A percentile compares a stretch with the other conserved stretches of the same genome.
phyloP scores from a whole-genome alignment of 2,888 invertebrate species.

The Nematopogon swammerdamellus region DNA sequence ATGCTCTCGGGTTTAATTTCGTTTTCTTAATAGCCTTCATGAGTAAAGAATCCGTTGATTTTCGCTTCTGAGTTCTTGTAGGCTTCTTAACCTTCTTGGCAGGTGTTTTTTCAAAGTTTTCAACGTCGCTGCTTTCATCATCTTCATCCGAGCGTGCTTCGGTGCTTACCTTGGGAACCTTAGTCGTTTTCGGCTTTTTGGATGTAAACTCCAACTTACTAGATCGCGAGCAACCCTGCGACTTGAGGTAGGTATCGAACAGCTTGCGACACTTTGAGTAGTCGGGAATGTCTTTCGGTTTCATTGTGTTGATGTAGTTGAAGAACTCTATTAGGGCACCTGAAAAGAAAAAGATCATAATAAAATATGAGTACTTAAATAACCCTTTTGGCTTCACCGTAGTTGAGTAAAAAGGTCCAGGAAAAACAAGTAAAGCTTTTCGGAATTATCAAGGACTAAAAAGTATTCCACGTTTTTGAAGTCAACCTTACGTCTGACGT shows the following conservation, averaged over 20 bases:
- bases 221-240: conserved; percentile 50
- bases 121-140: conserved; percentile 2
- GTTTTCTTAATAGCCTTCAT: conserved; percentile 32
- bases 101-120: neutral
- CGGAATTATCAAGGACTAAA: no score
- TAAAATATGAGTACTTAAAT: conserved; percentile 12
- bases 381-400: no score
- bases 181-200: conserved; percentile 17
- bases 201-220: conserved; percentile 59
- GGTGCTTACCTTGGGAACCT: conserved; percentile 7
- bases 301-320: conserved; percentile 62
- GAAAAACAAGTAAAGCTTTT: no score
- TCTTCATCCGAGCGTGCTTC: conserved; percentile 5
- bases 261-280: conserved; percentile 68
- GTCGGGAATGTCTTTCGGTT: conserved; percentile 70
- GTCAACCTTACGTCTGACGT: no score
- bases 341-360: conserved; percentile 33
- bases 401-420: neutral
- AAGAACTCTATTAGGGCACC: conserved; percentile 63
- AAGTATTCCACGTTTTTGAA: no score
- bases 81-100: conserved; percentile 3
- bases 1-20: conserved; percentile 25
- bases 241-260: conserved; percentile 63
- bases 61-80: conserved; percentile 21
- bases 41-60: conserved; percentile 29